These are phyloP conservation scores for Hypena proboscidalis DNA, from an alignment of 2,888 invertebrate genomes.

Conservation along the genomic window DNA sequence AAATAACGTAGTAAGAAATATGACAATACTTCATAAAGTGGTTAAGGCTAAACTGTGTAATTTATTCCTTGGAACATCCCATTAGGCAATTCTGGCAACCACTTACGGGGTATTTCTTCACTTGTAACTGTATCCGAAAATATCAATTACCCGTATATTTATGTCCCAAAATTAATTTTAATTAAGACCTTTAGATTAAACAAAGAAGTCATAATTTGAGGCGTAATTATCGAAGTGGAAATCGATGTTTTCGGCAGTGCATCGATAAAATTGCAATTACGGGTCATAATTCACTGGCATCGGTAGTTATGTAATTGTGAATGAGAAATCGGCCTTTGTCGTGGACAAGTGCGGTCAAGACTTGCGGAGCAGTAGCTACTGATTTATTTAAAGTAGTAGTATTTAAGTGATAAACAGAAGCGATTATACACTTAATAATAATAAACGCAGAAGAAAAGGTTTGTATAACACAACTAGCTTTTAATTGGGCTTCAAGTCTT, in stretches of 20 bases:
- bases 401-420: no score
- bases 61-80: conserved; percentile 1
- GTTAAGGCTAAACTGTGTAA: conserved; percentile 3
- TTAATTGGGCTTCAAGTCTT: no score
- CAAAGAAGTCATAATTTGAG: conserved; percentile 42
- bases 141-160: conserved; percentile 21
- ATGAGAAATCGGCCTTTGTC: conserved; percentile 40
- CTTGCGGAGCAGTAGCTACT: conserved; percentile 5
- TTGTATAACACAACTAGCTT: no score
- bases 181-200: conserved; percentile 44
- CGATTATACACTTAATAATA: no score
- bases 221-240: conserved; percentile 42
- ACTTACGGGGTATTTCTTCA: conserved; percentile 21
- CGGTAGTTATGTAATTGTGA: conserved; percentile 47
- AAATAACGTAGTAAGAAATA: not conserved
- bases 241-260: conserved; percentile 47
- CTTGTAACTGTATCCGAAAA: conserved; percentile 13
- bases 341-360: conserved; percentile 25
- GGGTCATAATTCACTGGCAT: conserved; percentile 37
- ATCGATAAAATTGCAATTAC: conserved; percentile 55
- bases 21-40: not conserved
- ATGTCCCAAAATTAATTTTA: conserved; percentile 30
- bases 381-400: no score
- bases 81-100: conserved; percentile 9
- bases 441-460: no score